Evolutionary conservation across 2,113 vertebrate genomes (phyloP).

Genomic region (Paracanthobrama guichenoti): DNA sequence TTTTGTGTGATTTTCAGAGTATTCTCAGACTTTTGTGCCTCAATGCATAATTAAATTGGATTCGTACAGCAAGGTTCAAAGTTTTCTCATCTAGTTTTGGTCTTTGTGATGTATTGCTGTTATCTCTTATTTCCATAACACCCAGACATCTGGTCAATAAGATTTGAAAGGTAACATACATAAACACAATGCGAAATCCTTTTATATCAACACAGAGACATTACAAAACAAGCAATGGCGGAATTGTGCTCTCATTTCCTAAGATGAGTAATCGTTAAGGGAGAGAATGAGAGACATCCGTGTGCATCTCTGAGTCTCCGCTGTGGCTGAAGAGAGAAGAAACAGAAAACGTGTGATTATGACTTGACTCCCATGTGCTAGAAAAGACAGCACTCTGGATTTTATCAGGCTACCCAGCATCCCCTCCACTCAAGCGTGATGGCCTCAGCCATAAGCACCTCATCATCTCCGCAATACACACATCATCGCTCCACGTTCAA

Average conservation of each 20-base stretch:
- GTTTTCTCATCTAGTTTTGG: not conserved
- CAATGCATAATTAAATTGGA: not conserved
- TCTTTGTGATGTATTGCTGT: not conserved
- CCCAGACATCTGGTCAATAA: not conserved
- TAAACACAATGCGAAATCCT: not conserved
- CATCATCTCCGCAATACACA: conserved; percentile 36
- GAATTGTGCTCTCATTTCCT: not conserved
- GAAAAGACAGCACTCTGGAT: conserved; percentile 30
- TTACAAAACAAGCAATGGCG: not conserved
- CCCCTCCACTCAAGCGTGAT: conserved; percentile 33
- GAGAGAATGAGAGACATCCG: conserved; percentile 20
- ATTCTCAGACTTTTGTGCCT: not conserved
- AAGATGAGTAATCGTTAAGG: conserved; percentile 8
- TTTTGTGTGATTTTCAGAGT: not conserved
- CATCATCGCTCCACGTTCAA: conserved; percentile 22
- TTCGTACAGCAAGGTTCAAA: not conserved
- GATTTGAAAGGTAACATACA: not conserved
- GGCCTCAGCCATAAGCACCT: conserved; percentile 32
- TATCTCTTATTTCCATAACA: not conserved
- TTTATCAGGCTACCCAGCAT: conserved; percentile 30
- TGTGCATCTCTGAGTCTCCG: conserved; percentile 8
- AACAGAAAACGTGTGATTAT: conserved; percentile 34
- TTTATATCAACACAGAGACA: not conserved
- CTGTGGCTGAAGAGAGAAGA: conserved; percentile 6
- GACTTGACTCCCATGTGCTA: conserved; percentile 30